Conservation (phyloP, 2,113 vertebrate species). For the Varanus komodoensis region DNA sequence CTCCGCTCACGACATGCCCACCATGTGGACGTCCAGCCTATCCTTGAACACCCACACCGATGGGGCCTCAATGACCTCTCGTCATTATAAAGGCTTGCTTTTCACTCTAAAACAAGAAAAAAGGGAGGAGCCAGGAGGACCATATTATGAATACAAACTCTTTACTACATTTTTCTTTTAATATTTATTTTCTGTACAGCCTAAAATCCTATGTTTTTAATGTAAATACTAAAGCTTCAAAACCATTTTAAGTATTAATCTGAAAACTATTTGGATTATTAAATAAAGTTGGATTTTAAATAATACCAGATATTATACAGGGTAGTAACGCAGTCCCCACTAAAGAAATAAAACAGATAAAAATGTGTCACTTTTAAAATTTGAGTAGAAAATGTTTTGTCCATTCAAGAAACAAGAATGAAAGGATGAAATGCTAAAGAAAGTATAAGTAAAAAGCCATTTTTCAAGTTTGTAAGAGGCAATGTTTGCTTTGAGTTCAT, state of each 20-base stretch:
- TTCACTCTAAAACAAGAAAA: constrained; percentile 55
- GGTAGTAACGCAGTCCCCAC: constrained; percentile 17
- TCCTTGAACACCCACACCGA: too few relatives aligned
- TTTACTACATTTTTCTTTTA: constrained; percentile 18
- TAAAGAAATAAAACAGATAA: constrained; percentile 34
- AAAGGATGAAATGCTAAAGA: constrained; percentile 49
- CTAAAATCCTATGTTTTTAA: constrained; percentile 56
- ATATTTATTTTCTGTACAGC: constrained; percentile 21
- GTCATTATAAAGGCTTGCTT: too few relatives aligned
- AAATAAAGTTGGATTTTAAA: constrained; percentile 15
- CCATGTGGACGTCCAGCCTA: too few relatives aligned
- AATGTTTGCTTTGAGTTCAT: constrained; percentile 59
- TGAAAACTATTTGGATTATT: not conserved
- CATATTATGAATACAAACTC: constrained; percentile 17
- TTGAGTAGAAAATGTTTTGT: not conserved
- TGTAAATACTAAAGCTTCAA: constrained; percentile 40
- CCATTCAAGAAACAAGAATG: not conserved
- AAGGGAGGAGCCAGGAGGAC: constrained; percentile 40
- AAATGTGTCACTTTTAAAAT: constrained; percentile 38
- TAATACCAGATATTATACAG: not conserved
- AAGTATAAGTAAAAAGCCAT: constrained; percentile 62
- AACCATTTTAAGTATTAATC: constrained; percentile 9
- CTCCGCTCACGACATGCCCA: too few relatives aligned
- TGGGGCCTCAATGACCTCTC: too few relatives aligned
- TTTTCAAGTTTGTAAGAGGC: constrained; percentile 65